These are phyloP conservation scores for Triplophysa rosa DNA, from an alignment of 2,113 vertebrate genomes.

Conservation along the genomic window DNA sequence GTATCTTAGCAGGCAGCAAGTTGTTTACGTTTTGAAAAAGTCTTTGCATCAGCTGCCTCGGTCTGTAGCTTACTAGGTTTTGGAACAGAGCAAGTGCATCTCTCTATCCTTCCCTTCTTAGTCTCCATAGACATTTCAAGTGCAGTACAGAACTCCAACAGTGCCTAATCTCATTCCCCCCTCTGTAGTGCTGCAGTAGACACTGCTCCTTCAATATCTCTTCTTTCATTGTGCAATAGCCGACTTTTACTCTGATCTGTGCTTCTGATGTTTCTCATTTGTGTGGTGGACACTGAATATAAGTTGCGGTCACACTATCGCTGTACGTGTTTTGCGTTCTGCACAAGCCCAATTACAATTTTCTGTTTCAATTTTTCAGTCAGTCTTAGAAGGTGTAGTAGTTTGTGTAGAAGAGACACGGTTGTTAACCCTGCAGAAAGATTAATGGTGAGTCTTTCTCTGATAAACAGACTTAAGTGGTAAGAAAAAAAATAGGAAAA, in stretches of 20 bases:
- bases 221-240: constrained; percentile 10
- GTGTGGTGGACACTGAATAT: not conserved
- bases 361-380: not conserved
- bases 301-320: constrained; percentile 10
- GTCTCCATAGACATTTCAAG: constrained; percentile 33
- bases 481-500: not conserved
- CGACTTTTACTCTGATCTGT: constrained; percentile 21
- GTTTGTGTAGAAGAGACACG: not conserved
- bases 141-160: constrained; percentile 33
- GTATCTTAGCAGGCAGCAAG: no score
- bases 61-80: not conserved
- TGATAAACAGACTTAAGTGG: not conserved
- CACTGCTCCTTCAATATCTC: constrained; percentile 23
- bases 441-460: not conserved
- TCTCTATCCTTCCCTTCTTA: constrained; percentile 16
- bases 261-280: constrained; percentile 11
- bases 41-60: not conserved
- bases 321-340: constrained; percentile 10
- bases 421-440: constrained; percentile 15
- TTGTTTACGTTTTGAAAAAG: no score
- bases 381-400: not conserved
- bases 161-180: not conserved
- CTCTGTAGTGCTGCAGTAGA: constrained; percentile 5
- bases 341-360: not conserved
- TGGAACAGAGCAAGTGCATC: not conserved